Base-by-base conservation (phyloP, 2,113 vertebrate genomes). In the Clarias gariepinus region DNA sequence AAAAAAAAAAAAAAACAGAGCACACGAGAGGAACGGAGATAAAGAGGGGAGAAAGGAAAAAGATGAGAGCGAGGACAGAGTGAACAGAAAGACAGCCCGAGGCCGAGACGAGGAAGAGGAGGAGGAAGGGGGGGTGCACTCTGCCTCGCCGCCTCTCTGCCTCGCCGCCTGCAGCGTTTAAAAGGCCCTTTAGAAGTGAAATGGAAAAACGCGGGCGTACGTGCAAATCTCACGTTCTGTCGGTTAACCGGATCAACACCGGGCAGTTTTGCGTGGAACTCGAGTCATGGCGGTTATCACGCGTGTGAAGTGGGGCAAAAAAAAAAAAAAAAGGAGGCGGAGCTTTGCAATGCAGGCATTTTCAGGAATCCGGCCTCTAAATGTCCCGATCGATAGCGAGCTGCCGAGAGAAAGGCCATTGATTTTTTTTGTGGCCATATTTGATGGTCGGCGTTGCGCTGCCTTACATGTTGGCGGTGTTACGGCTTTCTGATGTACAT, bases 331-430 rank as follows among this genome's bases (percentile, higher is more conserved):
- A 79, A 71, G 11, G 82, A n/a, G 53, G 84, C 25, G 81, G 82
- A 76, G 82, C 64, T 47, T 47, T 41, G 61, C 47, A 28, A 71
- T 73, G 84, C 71, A 28, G 87, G 53, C 77, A 80, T 87, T 85
- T 88, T 88, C 90, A 92, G 93, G 92, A 94, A 92, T 93, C 92
- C 92, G 93, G 92, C 91, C 60, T 88, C 90, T 92, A 94, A 94
- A 94, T 90, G 90, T 91, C 83, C 79, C 73, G 85, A 95, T 95
- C 92, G 92, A 95, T 94, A 89, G 89, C 76, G 86, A 90, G 91
- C 91, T 91, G 91, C 91, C 90, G 88, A 93, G 92, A 91, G 91
- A 41, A 81, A 61, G 57, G 61, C 53, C 91, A 94, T 95, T 93
- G 94, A 95, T 94, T 91, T 47, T 91, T 47, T 47, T 90, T 89